A percentile compares a stretch with the other conserved stretches of the same genome.
Conservation (phyloP, 1,140 invertebrate species). For the Euura saliciscinereae region DNA sequence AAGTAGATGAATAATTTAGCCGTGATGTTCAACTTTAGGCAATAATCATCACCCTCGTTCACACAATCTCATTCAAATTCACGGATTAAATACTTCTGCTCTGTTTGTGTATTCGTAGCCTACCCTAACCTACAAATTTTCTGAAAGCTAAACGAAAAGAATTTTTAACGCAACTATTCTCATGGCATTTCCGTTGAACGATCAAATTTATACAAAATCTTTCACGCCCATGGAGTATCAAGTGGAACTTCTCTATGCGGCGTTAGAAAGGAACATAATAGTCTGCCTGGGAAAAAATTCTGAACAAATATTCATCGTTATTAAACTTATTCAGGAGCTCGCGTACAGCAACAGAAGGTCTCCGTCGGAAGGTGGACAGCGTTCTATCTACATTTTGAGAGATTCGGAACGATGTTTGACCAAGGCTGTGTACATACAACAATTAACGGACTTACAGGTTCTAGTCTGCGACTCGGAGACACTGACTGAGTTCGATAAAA, state of each 20-base stretch:
- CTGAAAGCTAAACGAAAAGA: not conserved
- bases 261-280: slow-evolving; percentile 81
- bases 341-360: slow-evolving; percentile 61
- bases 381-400: slow-evolving; percentile 64
- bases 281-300: slow-evolving; percentile 81
- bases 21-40: not conserved
- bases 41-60: too few relatives aligned
- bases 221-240: slow-evolving; percentile 80
- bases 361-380: slow-evolving; percentile 46
- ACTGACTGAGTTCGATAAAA: slow-evolving; percentile 27
- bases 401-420: slow-evolving; percentile 63
- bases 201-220: slow-evolving; percentile 71
- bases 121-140: not conserved
- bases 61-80: too few relatives aligned
- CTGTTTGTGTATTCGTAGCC: not conserved
- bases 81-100: not conserved
- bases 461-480: slow-evolving; percentile 34
- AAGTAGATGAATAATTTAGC: not conserved
- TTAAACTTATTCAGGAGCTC: slow-evolving; percentile 84
- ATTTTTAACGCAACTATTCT: slow-evolving; percentile 24
- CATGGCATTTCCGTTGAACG: slow-evolving; percentile 68
- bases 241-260: slow-evolving; percentile 81
- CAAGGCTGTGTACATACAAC: slow-evolving; percentile 61
- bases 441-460: slow-evolving; percentile 54
- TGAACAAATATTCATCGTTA: slow-evolving; percentile 87